Evolutionary conservation across 2,797 vertebrate genomes (phyloP).

Genomic region (Dipus sagitta): DNA sequence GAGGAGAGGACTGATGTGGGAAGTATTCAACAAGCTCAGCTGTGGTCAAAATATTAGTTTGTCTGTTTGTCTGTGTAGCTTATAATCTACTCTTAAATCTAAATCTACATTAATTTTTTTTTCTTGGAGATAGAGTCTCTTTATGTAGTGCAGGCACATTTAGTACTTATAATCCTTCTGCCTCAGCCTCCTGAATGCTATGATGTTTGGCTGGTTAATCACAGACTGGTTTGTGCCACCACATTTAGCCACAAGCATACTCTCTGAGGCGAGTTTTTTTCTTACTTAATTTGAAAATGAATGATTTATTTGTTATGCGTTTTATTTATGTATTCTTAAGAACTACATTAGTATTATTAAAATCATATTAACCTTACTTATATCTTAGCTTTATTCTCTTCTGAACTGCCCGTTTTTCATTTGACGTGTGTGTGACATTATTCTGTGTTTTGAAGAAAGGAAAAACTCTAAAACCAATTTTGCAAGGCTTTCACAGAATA

Average conservation of each 20-base stretch:
- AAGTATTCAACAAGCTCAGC: background rate
- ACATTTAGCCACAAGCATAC: background rate
- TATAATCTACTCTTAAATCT: background rate
- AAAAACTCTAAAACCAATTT: background rate
- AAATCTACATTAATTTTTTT: background rate
- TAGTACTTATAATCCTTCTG: background rate
- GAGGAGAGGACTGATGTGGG: background rate
- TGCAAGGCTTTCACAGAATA: slow-evolving; percentile 4
- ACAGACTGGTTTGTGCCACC: background rate
- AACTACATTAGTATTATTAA: background rate
- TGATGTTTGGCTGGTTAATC: background rate
- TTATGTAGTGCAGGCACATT: background rate
- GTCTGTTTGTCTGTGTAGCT: background rate
- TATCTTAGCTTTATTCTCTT: background rate
- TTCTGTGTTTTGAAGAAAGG: slow-evolving; percentile 1
- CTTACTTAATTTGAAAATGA: background rate
- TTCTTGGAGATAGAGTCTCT: background rate
- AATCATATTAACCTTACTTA: background rate
- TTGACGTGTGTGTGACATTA: background rate
- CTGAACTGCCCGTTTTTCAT: background rate
- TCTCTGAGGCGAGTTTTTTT: background rate
- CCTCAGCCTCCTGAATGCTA: background rate
- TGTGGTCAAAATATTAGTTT: background rate
- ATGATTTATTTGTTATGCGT: background rate
- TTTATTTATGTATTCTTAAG: slow-evolving; percentile 22